phyloP scores from a whole-genome alignment of 1,140 invertebrate species.

The Leptopilina clavipes region DNA sequence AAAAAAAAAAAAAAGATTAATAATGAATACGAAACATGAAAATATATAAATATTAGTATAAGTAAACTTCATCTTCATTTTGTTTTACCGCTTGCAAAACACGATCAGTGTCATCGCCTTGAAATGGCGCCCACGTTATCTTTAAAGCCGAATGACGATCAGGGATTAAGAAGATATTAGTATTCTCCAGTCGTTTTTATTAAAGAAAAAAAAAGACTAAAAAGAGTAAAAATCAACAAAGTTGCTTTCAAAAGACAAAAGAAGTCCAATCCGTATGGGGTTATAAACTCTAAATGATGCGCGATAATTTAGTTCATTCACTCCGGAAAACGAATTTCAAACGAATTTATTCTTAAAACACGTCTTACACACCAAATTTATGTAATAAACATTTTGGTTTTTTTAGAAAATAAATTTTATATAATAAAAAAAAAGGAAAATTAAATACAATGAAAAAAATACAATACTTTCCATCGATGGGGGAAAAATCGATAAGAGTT shows the following conservation, averaged over 20 bases:
- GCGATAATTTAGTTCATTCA: too few species aligned
- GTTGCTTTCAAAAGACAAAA: not conserved
- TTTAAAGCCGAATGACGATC: slow-evolving; percentile 23
- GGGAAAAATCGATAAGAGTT: too few species aligned
- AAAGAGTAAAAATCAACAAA: too few species aligned
- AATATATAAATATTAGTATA: not conserved
- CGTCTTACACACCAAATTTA: too few species aligned
- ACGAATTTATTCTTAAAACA: too few species aligned
- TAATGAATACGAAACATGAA: not conserved
- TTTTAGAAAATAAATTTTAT: too few species aligned
- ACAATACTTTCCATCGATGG: too few species aligned
- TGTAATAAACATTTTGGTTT: too few species aligned
- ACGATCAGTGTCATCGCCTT: slow-evolving; percentile 20
- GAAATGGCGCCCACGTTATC: slow-evolving; percentile 33
- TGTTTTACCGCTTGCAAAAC: slow-evolving; percentile 15
- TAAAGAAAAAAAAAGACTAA: not conserved
- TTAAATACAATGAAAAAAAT: too few species aligned
- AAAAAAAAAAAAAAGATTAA: not conserved
- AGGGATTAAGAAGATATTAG: slow-evolving; percentile 24
- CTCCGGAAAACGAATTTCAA: too few species aligned
- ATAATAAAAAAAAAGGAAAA: too few species aligned
- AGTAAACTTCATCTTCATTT: not conserved
- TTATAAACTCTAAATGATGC: too few species aligned
- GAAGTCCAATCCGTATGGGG: not conserved
- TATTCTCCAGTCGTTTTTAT: not conserved